These are phyloP conservation scores for Nymphalis io DNA, from an alignment of 1,140 invertebrate species.

Conservation along the genomic window DNA sequence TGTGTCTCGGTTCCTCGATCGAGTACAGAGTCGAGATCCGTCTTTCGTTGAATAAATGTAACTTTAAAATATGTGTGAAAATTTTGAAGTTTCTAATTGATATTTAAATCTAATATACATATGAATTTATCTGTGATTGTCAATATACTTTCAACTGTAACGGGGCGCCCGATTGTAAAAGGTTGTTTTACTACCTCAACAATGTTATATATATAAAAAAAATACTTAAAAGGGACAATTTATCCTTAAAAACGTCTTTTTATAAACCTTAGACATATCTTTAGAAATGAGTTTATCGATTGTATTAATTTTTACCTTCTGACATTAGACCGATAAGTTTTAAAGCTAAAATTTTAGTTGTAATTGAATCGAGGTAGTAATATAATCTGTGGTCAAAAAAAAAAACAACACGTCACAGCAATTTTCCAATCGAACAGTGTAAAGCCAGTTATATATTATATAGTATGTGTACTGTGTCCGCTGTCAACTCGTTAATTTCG, in stretches of 20 bases:
- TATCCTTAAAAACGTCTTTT: conserved; percentile 15
- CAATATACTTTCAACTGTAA: background rate
- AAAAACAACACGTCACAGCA: conserved; percentile 24
- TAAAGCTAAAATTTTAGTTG: conserved; percentile 23
- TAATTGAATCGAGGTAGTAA: conserved; percentile 32
- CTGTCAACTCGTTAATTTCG: conserved; percentile 18
- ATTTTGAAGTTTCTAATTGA: background rate
- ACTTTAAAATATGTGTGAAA: background rate
- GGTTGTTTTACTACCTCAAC: conserved; percentile 38
- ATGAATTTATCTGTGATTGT: background rate
- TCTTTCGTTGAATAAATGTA: background rate
- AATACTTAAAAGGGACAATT: conserved; percentile 3
- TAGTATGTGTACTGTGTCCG: conserved; percentile 27
- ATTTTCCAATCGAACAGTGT: conserved; percentile 17
- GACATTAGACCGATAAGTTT: conserved; percentile 27
- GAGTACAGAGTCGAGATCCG: background rate
- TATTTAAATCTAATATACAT: background rate
- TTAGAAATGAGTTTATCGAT: conserved; percentile 29
- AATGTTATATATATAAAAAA: conserved; percentile 5
- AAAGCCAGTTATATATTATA: conserved; percentile 37
- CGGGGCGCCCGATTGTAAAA: conserved; percentile 30
- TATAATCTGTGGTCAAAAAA: conserved; percentile 26
- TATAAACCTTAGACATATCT: conserved; percentile 32
- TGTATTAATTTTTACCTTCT: conserved; percentile 27
- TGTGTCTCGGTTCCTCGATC: background rate